Conservation (phyloP, 2,888 invertebrate species). For the Spodoptera littoralis region DNA sequence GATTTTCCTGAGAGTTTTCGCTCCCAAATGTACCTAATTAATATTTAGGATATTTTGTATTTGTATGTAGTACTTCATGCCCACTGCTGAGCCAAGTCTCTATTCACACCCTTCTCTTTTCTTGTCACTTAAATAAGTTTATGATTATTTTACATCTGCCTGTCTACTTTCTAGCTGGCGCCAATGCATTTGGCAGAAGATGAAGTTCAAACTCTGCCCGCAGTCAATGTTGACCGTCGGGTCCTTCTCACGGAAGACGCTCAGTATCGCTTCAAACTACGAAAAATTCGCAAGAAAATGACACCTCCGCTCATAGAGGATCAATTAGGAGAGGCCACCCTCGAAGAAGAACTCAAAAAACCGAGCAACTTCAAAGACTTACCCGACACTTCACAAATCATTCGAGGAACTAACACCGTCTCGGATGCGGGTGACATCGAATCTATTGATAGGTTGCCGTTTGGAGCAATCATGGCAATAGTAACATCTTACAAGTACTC, state of each 20-base stretch:
- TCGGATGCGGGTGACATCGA: constrained; percentile 54
- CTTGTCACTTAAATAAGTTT: background rate
- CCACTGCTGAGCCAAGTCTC: no score
- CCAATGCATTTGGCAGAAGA: constrained; percentile 71
- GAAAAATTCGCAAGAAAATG: constrained; percentile 78
- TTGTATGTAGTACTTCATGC: background rate
- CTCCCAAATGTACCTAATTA: no score
- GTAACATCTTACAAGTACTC: constrained; percentile 90
- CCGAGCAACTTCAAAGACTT: constrained; percentile 89
- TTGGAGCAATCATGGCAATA: constrained; percentile 89
- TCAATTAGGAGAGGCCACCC: constrained; percentile 62
- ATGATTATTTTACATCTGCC: background rate
- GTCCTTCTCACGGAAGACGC: constrained; percentile 82
- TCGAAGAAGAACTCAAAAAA: constrained; percentile 86
- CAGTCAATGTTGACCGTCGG: constrained; percentile 73
- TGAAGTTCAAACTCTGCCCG: constrained; percentile 72
- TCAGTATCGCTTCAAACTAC: constrained; percentile 71
- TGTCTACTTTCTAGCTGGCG: constrained; percentile 57
- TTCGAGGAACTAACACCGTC: constrained; percentile 86
- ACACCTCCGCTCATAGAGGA: constrained; percentile 75
- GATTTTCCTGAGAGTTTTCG: no score
- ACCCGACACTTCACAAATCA: constrained; percentile 89
- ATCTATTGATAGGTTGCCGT: constrained; percentile 82
- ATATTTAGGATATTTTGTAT: background rate
- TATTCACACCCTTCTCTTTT: no score